Percentiles rank a stretch among this genome's conserved stretches.
Evolutionary conservation across 2,888 invertebrate genomes (phyloP).

Genomic region (Rhamphomyia laevipes): DNA sequence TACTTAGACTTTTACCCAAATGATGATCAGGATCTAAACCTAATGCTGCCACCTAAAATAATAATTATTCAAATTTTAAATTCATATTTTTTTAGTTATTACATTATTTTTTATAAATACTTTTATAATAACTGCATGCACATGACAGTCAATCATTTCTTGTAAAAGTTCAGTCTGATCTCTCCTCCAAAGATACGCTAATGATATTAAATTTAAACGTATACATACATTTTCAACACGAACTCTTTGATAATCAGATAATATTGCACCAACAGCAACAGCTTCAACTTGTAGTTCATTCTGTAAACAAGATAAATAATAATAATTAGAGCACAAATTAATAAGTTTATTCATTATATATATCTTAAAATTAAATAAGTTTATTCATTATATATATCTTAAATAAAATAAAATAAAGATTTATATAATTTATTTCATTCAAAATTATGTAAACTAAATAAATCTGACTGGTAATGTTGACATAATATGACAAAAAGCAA

Average conservation of each 20-base stretch:
- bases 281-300: constrained; percentile 69
- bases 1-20: constrained; percentile 71
- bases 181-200: constrained; percentile 93
- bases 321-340: too few relatives aligned
- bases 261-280: constrained; percentile 93
- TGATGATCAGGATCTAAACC: constrained; percentile 79
- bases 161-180: constrained; percentile 87
- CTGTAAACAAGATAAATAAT: constrained; percentile 15
- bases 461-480: too few relatives aligned
- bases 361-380: too few relatives aligned
- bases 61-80: constrained; percentile 5
- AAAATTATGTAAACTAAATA: too few relatives aligned
- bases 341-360: not conserved
- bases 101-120: constrained; percentile 39
- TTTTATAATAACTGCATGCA: constrained; percentile 94
- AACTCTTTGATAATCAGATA: constrained; percentile 96
- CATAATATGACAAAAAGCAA: too few relatives aligned
- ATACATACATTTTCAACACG: constrained; percentile 97
- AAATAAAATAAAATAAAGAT: too few relatives aligned
- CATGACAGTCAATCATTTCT: constrained; percentile 90
- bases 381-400: too few relatives aligned
- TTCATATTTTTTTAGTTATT: not conserved
- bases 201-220: constrained; percentile 74
- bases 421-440: too few relatives aligned
- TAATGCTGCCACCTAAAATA: constrained; percentile 59